Percentiles rank a stretch among this genome's conserved stretches.
These are phyloP conservation scores for Glomeris marginata DNA, from an alignment of 2,888 invertebrate species.

Conservation along the genomic window DNA sequence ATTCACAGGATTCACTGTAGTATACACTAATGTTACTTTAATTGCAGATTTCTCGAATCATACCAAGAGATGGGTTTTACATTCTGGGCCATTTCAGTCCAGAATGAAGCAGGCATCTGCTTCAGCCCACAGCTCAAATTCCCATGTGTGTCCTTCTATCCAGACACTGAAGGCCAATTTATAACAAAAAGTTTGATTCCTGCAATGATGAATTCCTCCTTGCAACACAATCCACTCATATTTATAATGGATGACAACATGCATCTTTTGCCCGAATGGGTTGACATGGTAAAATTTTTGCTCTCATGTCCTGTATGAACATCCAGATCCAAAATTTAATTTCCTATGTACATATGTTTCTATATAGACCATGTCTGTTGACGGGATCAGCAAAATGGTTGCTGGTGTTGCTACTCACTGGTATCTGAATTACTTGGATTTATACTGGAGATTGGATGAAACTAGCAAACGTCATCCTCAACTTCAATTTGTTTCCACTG, in stretches of 20 bases:
- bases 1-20: no score
- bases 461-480: no score
- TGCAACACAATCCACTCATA: conserved; percentile 43
- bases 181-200: conserved; percentile 58
- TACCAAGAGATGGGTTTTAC: conserved; percentile 28
- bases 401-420: conserved; percentile 70
- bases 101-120: conserved; percentile 69
- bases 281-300: conserved; percentile 27
- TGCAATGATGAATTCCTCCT: conserved; percentile 41
- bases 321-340: no score
- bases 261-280: conserved; percentile 41
- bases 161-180: conserved; percentile 46
- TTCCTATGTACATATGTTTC: no score
- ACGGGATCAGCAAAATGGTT: conserved; percentile 42
- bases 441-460: conserved; percentile 20
- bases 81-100: conserved; percentile 69
- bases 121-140: conserved; percentile 42
- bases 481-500: no score
- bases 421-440: conserved; percentile 51
- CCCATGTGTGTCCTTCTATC: conserved; percentile 61
- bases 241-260: conserved; percentile 52
- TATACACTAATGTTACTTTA: no score
- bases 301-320: not conserved
- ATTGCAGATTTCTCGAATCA: conserved; percentile 31
- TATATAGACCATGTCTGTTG: conserved; percentile 25